Conservation (phyloP, 2,888 invertebrate species). For the Cenopis cana region DNA sequence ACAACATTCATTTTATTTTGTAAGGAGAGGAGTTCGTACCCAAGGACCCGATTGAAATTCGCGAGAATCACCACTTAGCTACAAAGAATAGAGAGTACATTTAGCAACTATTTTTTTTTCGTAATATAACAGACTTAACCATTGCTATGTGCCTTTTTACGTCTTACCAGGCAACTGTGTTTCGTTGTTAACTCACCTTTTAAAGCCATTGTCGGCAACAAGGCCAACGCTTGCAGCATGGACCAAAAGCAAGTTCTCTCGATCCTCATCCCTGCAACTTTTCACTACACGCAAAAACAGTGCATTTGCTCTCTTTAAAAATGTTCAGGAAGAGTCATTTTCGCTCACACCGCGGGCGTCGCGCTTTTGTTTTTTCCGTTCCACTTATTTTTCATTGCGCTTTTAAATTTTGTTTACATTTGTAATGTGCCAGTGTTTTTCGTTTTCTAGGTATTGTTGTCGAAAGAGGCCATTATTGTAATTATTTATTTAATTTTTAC, state of each 20-base stretch:
- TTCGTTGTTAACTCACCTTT: conserved; percentile 66
- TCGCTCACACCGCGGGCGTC: conserved; percentile 8
- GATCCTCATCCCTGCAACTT: conserved; percentile 73
- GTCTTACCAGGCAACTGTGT: background rate
- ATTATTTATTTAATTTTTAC: no score
- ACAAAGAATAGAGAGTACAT: no score
- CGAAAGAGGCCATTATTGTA: background rate
- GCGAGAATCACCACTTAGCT: no score
- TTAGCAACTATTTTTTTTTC: no score
- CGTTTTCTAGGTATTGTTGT: background rate
- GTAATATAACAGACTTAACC: no score
- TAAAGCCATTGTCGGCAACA: conserved; percentile 77
- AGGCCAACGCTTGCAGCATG: conserved; percentile 75
- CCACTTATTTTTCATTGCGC: conserved; percentile 41
- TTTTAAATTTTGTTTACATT: conserved; percentile 42
- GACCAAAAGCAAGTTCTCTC: conserved; percentile 75
- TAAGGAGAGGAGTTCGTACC: no score
- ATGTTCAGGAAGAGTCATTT: conserved; percentile 34
- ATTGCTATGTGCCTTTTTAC: no score
- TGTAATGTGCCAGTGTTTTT: conserved; percentile 41
- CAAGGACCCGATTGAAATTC: no score
- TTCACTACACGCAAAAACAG: conserved; percentile 64
- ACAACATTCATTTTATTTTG: no score
- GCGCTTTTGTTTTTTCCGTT: conserved; percentile 38
- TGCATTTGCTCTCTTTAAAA: conserved; percentile 59